Evolutionary conservation across 2,797 vertebrate genomes (phyloP).

Genomic region (Protonibea diacanthus): DNA sequence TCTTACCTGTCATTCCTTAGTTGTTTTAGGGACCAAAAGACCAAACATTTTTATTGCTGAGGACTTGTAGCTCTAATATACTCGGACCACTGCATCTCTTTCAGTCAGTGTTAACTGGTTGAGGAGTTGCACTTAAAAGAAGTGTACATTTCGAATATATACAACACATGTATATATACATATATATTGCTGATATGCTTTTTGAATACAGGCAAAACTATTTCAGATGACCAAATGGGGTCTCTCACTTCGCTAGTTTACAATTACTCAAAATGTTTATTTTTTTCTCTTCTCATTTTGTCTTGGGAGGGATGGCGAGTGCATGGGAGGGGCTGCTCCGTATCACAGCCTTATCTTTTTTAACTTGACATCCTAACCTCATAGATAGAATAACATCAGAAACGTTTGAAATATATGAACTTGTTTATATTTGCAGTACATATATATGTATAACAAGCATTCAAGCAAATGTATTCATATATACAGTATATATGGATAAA

Average conservation of each 20-base stretch:
- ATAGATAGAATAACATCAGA: slow-evolving; percentile 93
- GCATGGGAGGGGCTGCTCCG: slow-evolving; percentile 87
- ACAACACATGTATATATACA: slow-evolving; percentile 87
- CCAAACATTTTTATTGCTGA: slow-evolving; percentile 99
- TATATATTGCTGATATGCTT: slow-evolving; percentile 96
- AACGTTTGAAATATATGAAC: slow-evolving; percentile 97
- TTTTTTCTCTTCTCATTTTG: slow-evolving; percentile 84
- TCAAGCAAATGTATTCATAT: slow-evolving; percentile 87
- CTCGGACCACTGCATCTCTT: slow-evolving; percentile 93
- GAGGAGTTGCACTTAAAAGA: slow-evolving; percentile 92
- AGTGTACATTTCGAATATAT: slow-evolving; percentile 88
- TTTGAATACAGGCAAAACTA: slow-evolving; percentile 96
- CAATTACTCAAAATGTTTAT: slow-evolving; percentile 87
- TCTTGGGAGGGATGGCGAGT: slow-evolving; percentile 83
- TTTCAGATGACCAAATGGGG: slow-evolving; percentile 87
- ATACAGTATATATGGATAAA: slow-evolving; percentile 88
- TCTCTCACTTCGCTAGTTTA: slow-evolving; percentile 89
- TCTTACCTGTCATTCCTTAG: slow-evolving; percentile 99
- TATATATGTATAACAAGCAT: slow-evolving; percentile 94
- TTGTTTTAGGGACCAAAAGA: slow-evolving; percentile 99
- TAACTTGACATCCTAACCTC: slow-evolving; percentile 88
- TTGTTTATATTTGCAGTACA: slow-evolving; percentile 98
- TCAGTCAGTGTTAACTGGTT: slow-evolving; percentile 91
- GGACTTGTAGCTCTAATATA: slow-evolving; percentile 98
- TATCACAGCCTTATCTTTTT: slow-evolving; percentile 89